phyloP scores from a whole-genome alignment of 2,888 invertebrate species.

The Machimus rusticus region DNA sequence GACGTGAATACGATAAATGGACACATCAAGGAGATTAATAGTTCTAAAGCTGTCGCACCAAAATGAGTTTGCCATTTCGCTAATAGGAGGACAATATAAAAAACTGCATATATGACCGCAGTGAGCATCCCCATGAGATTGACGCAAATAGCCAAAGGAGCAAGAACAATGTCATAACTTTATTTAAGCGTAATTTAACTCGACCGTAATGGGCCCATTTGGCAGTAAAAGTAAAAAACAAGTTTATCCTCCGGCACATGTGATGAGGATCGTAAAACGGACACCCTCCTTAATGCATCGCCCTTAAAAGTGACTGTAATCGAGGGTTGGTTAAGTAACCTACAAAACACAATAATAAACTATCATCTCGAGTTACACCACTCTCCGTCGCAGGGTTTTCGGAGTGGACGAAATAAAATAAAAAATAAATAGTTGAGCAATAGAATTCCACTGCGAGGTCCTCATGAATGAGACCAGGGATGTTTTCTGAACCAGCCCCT shows the following conservation, averaged over 20 bases:
- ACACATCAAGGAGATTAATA: constrained; percentile 49
- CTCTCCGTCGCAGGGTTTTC: not conserved
- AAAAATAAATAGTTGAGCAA: not conserved
- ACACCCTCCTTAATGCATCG: constrained; percentile 46
- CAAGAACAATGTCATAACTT: constrained; percentile 51
- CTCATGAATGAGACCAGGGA: not conserved
- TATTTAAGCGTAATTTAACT: constrained; percentile 54
- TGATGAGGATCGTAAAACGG: constrained; percentile 43
- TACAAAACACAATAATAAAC: constrained; percentile 47
- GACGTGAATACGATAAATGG: constrained; percentile 46
- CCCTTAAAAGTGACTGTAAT: constrained; percentile 42
- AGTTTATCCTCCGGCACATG: constrained; percentile 25
- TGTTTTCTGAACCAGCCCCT: not conserved
- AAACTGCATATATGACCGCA: constrained; percentile 47
- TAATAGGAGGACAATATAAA: constrained; percentile 44
- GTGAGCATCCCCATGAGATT: constrained; percentile 42
- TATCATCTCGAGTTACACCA: constrained; percentile 50
- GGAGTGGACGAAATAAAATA: not conserved
- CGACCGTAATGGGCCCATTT: constrained; percentile 52
- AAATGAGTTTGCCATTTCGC: constrained; percentile 40
- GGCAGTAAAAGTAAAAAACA: constrained; percentile 36
- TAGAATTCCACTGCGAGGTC: not conserved
- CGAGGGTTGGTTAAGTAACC: constrained; percentile 34
- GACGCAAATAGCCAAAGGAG: constrained; percentile 2
- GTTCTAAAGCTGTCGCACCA: constrained; percentile 34